Evolutionary conservation across 1,140 invertebrate species (phyloP).

Genomic region (Diorhabda carinulata): DNA sequence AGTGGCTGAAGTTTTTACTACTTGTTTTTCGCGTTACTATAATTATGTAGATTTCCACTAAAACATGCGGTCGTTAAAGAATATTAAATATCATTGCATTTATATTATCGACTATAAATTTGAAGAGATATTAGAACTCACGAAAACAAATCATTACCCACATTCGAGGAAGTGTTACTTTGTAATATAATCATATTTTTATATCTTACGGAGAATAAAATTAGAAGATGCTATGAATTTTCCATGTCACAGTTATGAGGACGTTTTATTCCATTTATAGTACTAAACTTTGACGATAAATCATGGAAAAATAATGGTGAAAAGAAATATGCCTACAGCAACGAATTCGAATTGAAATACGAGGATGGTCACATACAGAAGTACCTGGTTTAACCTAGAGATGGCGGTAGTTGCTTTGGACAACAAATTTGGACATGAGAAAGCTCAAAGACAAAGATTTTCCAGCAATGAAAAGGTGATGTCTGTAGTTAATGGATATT

Average conservation of each 20-base stretch:
- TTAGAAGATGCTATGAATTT: too few species aligned
- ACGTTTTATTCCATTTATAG: too few species aligned
- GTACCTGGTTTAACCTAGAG: too few species aligned
- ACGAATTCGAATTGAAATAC: too few species aligned
- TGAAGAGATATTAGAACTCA: slow-evolving; percentile 3
- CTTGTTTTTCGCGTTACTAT: slow-evolving; percentile 42
- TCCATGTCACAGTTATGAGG: too few species aligned
- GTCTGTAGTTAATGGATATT: too few species aligned
- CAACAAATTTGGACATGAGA: too few species aligned
- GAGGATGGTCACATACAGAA: too few species aligned
- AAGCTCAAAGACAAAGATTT: too few species aligned
- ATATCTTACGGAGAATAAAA: too few species aligned
- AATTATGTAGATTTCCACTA: slow-evolving; percentile 45
- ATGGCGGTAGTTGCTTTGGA: too few species aligned
- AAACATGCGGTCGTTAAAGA: slow-evolving; percentile 10
- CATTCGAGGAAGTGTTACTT: neutral
- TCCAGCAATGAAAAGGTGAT: too few species aligned
- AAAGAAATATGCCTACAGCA: neutral
- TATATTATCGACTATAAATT: slow-evolving; percentile 13
- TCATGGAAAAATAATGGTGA: neutral
- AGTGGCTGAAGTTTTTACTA: slow-evolving; percentile 47
- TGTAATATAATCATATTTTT: neutral
- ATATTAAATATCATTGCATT: slow-evolving; percentile 15
- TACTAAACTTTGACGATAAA: neutral
- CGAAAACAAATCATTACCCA: neutral